phyloP scores from a whole-genome alignment of 2,113 vertebrate genomes.

The Fukomys damarensis region DNA sequence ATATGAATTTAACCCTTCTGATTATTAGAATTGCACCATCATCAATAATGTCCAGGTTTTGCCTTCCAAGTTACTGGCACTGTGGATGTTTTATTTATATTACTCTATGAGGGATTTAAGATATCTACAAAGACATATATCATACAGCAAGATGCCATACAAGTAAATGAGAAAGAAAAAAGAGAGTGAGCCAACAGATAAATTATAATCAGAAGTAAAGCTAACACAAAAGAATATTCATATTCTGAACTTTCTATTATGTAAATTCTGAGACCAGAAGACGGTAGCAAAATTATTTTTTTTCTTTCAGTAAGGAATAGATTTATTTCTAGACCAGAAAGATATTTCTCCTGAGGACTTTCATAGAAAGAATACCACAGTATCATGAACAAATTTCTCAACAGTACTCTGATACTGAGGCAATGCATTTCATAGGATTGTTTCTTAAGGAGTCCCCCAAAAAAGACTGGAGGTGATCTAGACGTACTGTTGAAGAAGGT shows the following conservation, averaged over 20 bases:
- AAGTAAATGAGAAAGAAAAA: slow-evolving; percentile 62
- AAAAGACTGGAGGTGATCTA: not conserved
- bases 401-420: not conserved
- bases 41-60: slow-evolving; percentile 14
- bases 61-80: not conserved
- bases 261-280: slow-evolving; percentile 48
- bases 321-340: not conserved
- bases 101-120: slow-evolving; percentile 29
- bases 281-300: not conserved
- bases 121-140: not conserved
- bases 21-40: slow-evolving; percentile 47
- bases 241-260: slow-evolving; percentile 49
- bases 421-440: not conserved
- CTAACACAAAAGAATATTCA: slow-evolving; percentile 21
- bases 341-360: not conserved
- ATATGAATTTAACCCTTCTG: slow-evolving; percentile 10
- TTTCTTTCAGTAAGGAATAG: not conserved
- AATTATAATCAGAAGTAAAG: slow-evolving; percentile 64
- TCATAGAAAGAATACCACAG: not conserved
- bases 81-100: slow-evolving; percentile 16
- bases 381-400: not conserved
- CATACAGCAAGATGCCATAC: slow-evolving; percentile 10
- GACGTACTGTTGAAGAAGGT: not conserved
- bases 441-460: not conserved
- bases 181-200: not conserved